These are phyloP conservation scores for Lophius americanus DNA, from an alignment of 2,797 vertebrate genomes.

Conservation along the genomic window DNA sequence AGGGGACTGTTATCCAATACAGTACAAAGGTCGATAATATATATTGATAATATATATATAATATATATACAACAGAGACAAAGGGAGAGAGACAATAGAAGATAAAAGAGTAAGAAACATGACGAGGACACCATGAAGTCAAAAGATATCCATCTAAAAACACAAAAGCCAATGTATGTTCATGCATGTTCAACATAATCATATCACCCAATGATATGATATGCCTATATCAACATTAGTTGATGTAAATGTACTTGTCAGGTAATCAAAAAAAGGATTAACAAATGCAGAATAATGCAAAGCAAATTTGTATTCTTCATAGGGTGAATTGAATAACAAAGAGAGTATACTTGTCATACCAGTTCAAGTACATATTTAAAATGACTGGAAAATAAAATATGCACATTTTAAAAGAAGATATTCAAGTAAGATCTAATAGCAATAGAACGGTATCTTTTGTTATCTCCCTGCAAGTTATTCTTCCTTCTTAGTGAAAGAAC, in stretches of 20 bases:
- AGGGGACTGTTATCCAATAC: constrained; percentile 30
- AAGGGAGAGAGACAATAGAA: constrained; percentile 9
- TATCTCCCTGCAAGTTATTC: background rate
- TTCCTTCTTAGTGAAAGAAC: constrained; percentile 33
- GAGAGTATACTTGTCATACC: background rate
- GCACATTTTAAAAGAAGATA: too few species aligned
- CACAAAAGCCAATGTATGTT: background rate
- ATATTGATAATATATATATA: background rate
- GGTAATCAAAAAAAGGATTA: background rate
- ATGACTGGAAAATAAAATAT: too few species aligned
- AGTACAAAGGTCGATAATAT: constrained; percentile 40
- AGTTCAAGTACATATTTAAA: background rate
- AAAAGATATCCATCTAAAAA: background rate
- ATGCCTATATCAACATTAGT: background rate
- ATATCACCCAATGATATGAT: too few species aligned
- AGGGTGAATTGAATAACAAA: background rate
- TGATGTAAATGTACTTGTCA: too few species aligned
- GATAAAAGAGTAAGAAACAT: background rate
- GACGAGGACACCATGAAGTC: too few species aligned
- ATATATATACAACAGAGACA: background rate
- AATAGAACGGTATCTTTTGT: background rate
- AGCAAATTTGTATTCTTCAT: background rate
- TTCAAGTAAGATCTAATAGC: constrained; percentile 11
- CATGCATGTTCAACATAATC: background rate
- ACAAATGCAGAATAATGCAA: background rate